A percentile compares a stretch with the other conserved stretches of the same genome.
Conservation (phyloP, 2,888 invertebrate genomes). For the Minunthozetes semirufus region DNA sequence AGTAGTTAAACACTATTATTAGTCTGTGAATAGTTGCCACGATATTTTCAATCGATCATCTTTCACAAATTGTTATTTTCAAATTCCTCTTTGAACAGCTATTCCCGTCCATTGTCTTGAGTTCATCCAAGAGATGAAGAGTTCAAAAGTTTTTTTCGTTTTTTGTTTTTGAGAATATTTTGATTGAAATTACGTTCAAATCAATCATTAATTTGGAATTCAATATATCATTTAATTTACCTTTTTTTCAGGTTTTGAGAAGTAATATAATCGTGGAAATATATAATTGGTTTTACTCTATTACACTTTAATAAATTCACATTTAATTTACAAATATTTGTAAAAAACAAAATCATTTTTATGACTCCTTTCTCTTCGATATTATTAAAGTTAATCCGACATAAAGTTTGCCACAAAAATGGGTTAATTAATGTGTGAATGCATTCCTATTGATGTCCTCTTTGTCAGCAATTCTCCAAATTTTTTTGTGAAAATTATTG, state of each 20-base stretch:
- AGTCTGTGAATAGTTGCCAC: no score
- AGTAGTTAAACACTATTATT: no score
- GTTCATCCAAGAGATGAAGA: background rate
- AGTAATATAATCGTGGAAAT: background rate
- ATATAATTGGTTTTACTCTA: conserved; percentile 19
- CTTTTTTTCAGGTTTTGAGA: background rate
- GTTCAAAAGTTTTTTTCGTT: no score
- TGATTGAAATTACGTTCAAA: background rate
- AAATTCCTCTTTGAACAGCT: no score
- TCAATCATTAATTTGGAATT: background rate
- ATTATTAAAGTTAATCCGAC: background rate
- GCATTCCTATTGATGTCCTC: background rate
- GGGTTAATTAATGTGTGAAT: conserved; percentile 19
- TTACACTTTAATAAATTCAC: background rate
- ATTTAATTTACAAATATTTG: background rate
- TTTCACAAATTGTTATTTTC: no score
- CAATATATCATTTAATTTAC: background rate
- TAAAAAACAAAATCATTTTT: background rate
- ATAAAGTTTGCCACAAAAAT: background rate
- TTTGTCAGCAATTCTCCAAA: no score
- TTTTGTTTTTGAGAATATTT: background rate
- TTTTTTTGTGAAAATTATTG: no score
- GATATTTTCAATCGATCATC: no score
- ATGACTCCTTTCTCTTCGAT: background rate
- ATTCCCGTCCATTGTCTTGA: no score